A percentile compares a stretch with the other conserved stretches of the same genome.
Conservation (phyloP, 2,888 invertebrate genomes). For the Cheilosia vernalis region DNA sequence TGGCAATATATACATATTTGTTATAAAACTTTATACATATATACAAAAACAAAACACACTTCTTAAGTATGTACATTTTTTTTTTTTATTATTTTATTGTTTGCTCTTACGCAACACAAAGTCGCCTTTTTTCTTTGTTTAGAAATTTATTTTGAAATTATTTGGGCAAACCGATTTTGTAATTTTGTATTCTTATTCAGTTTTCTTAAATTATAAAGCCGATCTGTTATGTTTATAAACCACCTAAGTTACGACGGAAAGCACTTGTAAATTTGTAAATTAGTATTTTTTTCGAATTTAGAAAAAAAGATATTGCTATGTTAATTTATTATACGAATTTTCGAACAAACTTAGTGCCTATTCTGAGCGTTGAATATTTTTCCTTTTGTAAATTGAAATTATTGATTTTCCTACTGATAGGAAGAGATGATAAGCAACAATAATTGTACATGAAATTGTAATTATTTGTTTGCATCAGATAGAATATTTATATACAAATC, state of each 20-base stretch:
- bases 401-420: slow-evolving; percentile 7
- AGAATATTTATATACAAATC: slow-evolving; percentile 44
- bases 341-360: slow-evolving; percentile 68
- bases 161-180: slow-evolving; percentile 42
- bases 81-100: slow-evolving; percentile 32
- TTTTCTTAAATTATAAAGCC: slow-evolving; percentile 60
- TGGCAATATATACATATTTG: slow-evolving; percentile 65
- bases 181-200: slow-evolving; percentile 20
- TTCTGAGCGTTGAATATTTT: slow-evolving; percentile 50
- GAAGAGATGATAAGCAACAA: slow-evolving; percentile 9
- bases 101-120: slow-evolving; percentile 42
- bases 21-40: slow-evolving; percentile 27
- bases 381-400: slow-evolving; percentile 43
- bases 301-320: slow-evolving; percentile 15
- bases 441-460: slow-evolving; percentile 51
- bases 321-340: slow-evolving; percentile 52
- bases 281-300: slow-evolving; percentile 18
- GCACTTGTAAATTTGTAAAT: slow-evolving; percentile 53
- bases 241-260: slow-evolving; percentile 32
- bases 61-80: slow-evolving; percentile 48
- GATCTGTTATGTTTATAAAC: slow-evolving; percentile 34
- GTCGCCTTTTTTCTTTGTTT: background rate
- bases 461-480: slow-evolving; percentile 40
- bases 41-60: slow-evolving; percentile 35
- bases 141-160: background rate